Evolutionary conservation across 2,113 vertebrate genomes (phyloP).

Genomic region (Eolophus roseicapilla): DNA sequence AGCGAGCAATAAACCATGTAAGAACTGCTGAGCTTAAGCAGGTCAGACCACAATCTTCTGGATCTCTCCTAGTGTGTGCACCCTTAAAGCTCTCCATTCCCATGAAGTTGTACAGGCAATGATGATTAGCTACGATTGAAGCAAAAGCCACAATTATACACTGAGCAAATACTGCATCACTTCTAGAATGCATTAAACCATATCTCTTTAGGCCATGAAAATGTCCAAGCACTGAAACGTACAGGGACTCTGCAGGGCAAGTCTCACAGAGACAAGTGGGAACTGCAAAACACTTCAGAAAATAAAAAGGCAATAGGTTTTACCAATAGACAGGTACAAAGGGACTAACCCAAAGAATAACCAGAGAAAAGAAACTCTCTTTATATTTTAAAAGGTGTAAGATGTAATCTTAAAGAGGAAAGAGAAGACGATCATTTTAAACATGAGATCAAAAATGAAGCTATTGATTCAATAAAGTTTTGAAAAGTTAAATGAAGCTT

Average conservation of each 20-base stretch:
- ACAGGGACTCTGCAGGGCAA: not conserved
- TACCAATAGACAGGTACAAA: not conserved
- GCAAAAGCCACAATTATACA: not conserved
- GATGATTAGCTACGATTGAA: not conserved
- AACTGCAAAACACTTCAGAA: not conserved
- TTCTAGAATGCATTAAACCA: not conserved
- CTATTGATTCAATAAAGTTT: not conserved
- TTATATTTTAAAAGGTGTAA: not conserved
- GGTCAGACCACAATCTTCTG: not conserved
- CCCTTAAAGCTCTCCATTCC: not conserved
- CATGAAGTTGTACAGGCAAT: not conserved
- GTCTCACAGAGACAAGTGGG: not conserved
- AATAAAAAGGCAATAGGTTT: not conserved
- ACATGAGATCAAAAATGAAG: not conserved
- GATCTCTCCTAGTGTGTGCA: not conserved
- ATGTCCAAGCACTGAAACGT: accelerated
- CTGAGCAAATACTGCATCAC: not conserved
- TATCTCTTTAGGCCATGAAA: not conserved
- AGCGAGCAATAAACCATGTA: not conserved
- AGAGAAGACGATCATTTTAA: not conserved
- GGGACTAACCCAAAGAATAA: not conserved
- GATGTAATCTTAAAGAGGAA: not conserved
- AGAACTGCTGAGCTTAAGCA: not conserved
- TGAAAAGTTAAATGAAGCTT: not conserved
- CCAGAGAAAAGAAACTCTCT: not conserved